Evolutionary conservation across 2,113 vertebrate genomes (phyloP).

Genomic region (Montifringilla adamsi): DNA sequence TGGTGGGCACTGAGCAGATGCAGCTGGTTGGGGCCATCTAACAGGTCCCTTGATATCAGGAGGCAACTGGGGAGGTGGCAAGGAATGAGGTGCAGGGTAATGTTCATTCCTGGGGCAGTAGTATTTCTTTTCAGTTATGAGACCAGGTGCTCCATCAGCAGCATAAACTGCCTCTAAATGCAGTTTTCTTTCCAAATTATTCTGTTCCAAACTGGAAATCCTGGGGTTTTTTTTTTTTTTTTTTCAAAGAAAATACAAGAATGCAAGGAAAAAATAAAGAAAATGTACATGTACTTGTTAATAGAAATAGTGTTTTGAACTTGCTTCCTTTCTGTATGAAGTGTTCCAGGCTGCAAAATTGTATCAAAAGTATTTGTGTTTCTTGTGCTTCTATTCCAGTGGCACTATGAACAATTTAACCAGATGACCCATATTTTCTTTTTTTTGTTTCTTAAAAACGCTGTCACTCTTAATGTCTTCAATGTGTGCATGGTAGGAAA

Average conservation of each 20-base stretch:
- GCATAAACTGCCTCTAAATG: not conserved
- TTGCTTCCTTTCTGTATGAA: not conserved
- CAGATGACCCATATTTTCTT: not conserved
- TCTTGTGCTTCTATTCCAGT: not conserved
- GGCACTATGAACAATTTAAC: not conserved
- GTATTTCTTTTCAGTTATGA: not conserved
- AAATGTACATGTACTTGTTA: not conserved
- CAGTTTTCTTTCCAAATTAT: not conserved
- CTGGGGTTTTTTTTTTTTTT: not conserved
- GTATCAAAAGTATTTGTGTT: not conserved
- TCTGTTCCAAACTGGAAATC: not conserved
- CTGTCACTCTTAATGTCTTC: not conserved
- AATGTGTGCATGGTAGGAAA: not conserved
- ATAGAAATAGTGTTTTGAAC: not conserved
- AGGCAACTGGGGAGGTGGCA: accelerated
- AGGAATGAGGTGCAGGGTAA: not conserved
- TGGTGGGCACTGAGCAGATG: not conserved
- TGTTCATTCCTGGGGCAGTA: not conserved
- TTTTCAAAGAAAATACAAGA: not conserved
- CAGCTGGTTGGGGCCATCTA: not conserved
- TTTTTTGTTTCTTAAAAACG: not conserved
- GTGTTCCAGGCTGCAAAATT: not conserved
- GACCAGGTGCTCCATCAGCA: not conserved
- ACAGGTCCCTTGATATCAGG: accelerated
- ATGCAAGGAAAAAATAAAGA: not conserved